Conservation (phyloP, 2,113 vertebrate species). For the Thermophis baileyi region DNA sequence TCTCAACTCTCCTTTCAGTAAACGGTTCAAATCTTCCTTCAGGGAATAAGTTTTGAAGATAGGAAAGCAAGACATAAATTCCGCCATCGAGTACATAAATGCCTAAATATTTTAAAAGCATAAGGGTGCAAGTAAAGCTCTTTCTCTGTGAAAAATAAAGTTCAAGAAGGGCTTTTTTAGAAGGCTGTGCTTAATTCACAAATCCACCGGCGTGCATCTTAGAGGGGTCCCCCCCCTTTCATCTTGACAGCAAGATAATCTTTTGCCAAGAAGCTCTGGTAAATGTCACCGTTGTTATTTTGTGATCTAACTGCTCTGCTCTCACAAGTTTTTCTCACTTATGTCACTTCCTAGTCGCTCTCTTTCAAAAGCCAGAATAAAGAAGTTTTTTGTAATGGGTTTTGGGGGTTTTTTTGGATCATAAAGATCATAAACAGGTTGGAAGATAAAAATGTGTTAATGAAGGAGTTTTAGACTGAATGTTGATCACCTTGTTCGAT, state of each 20-base stretch:
- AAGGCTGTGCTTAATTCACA: neutral
- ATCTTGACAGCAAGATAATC: neutral
- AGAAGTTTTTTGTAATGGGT: neutral
- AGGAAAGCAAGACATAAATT: neutral
- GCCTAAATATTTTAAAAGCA: neutral
- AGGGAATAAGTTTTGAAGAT: neutral
- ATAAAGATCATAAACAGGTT: neutral
- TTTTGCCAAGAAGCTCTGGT: slow-evolving; percentile 1
- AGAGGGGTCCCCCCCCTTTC: neutral
- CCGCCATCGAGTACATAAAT: neutral
- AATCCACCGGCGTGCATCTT: neutral
- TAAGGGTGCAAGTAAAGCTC: neutral
- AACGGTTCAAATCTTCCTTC: neutral
- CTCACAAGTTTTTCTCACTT: neutral
- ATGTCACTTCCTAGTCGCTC: neutral
- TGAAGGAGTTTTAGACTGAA: neutral
- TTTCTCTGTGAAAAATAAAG: neutral
- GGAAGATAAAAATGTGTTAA: neutral
- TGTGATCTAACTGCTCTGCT: neutral
- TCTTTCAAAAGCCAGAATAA: neutral
- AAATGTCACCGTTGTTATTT: slow-evolving; percentile 22
- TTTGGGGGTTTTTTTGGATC: neutral
- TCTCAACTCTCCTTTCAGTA: neutral
- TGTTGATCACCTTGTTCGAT: neutral
- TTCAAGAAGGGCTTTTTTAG: neutral